These are phyloP conservation scores for Tenthredo scrophulariae DNA, from an alignment of 2,888 invertebrate species.

Conservation along the genomic window DNA sequence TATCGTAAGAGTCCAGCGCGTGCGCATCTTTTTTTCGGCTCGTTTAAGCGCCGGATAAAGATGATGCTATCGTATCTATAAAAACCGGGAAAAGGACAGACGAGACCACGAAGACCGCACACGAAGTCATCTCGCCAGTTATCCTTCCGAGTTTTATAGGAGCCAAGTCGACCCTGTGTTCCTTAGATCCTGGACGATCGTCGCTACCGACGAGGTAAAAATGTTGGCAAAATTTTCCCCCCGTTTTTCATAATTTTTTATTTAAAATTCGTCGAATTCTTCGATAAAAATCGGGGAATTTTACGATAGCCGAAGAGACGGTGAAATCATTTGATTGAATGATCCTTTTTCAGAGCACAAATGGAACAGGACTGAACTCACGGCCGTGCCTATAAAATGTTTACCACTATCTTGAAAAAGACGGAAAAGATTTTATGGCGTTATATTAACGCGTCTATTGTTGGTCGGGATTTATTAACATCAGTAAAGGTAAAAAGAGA, in stretches of 20 bases:
- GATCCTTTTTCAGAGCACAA: not conserved
- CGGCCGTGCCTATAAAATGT: not conserved
- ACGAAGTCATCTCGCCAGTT: conserved; percentile 34
- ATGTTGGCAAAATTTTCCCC: not conserved
- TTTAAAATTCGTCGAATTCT: not conserved
- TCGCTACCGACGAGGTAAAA: not conserved
- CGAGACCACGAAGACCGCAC: conserved; percentile 20
- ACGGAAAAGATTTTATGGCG: not conserved
- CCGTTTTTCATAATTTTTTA: not conserved
- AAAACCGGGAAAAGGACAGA: not conserved
- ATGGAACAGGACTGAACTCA: not conserved
- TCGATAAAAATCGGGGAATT: not conserved
- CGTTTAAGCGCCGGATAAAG: not conserved
- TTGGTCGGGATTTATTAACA: conserved; percentile 17
- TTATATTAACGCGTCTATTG: not conserved
- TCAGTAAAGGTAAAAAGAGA: not conserved
- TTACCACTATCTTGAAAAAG: not conserved
- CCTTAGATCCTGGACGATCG: not conserved
- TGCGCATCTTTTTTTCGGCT: conserved; percentile 21
- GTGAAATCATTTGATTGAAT: too few relatives aligned
- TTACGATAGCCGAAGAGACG: too few relatives aligned
- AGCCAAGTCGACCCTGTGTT: conserved; percentile 29
- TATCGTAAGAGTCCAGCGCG: conserved; percentile 34
- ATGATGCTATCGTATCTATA: not conserved
- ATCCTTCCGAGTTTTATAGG: conserved; percentile 46